Percentiles rank a stretch among this genome's conserved stretches.
Conservation (phyloP, 1,140 invertebrate genomes). For the Pristionchus pacificus region DNA sequence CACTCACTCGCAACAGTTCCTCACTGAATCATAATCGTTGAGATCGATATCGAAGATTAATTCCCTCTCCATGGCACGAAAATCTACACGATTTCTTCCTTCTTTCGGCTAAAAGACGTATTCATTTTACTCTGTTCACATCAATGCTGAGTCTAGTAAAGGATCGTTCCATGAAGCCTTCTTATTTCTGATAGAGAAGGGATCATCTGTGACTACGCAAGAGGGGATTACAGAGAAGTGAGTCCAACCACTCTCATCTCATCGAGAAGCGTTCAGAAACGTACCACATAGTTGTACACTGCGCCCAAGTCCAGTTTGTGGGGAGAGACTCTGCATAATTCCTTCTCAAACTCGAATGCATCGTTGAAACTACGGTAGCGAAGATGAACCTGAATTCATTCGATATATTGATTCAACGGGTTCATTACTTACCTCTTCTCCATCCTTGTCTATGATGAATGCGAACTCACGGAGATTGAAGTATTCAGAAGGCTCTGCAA, state of each 20-base stretch:
- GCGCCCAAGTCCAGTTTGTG: conserved; percentile 95
- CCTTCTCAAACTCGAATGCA: conserved; percentile 74
- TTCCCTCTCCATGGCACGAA: conserved; percentile 73
- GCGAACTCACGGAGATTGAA: conserved; percentile 86
- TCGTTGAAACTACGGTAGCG: conserved; percentile 82
- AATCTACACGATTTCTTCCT: conserved; percentile 62
- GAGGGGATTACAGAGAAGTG: conserved; percentile 8
- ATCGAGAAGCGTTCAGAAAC: conserved; percentile 28
- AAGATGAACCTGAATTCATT: conserved; percentile 58
- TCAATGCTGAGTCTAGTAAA: no score
- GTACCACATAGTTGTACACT: conserved; percentile 74
- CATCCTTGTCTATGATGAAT: conserved; percentile 86
- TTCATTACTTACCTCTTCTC: not conserved
- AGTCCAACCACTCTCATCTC: not conserved
- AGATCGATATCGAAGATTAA: conserved; percentile 99
- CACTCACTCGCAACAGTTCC: conserved; percentile 71
- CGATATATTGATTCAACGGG: not conserved
- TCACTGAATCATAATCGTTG: conserved; percentile 96
- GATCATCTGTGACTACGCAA: no score
- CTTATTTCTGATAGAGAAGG: no score
- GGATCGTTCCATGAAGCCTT: no score
- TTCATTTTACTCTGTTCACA: no score
- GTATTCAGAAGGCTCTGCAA: conserved; percentile 57
- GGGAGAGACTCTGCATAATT: conserved; percentile 74
- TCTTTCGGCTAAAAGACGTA: conserved; percentile 67